Evolutionary conservation across 1,140 invertebrate species (phyloP).

Genomic region (Musca domestica): DNA sequence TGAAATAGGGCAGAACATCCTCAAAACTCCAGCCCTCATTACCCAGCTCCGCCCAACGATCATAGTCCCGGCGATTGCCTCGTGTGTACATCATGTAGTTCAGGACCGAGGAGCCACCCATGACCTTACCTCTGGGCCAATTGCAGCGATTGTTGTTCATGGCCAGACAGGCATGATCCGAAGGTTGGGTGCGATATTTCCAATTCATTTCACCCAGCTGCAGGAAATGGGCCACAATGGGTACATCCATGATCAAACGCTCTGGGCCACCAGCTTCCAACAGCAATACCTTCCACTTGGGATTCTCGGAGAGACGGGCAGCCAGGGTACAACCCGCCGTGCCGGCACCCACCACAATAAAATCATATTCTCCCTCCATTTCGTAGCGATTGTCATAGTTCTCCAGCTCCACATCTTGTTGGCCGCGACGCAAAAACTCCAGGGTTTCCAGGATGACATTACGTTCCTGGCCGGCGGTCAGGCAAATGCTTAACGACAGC

Average conservation of each 20-base stretch:
- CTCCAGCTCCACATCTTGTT: slow-evolving; percentile 36
- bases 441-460: slow-evolving; percentile 47
- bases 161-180: slow-evolving; percentile 52
- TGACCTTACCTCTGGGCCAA: slow-evolving; percentile 73
- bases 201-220: slow-evolving; percentile 66
- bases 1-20: slow-evolving; percentile 79
- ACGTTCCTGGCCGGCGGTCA: slow-evolving; percentile 33
- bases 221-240: slow-evolving; percentile 62
- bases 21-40: slow-evolving; percentile 81
- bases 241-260: slow-evolving; percentile 66
- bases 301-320: slow-evolving; percentile 63
- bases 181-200: slow-evolving; percentile 66
- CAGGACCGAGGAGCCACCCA: slow-evolving; percentile 81
- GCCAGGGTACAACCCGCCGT: slow-evolving; percentile 71
- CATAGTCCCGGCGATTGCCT: slow-evolving; percentile 72
- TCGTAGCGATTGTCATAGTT: slow-evolving; percentile 48
- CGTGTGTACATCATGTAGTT: slow-evolving; percentile 91
- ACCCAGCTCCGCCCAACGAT: slow-evolving; percentile 74
- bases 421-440: slow-evolving; percentile 43
- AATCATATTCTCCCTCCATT: slow-evolving; percentile 58
- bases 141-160: slow-evolving; percentile 62
- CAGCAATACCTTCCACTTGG: slow-evolving; percentile 63
- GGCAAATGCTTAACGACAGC: neutral
- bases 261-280: slow-evolving; percentile 67
- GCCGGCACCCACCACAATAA: slow-evolving; percentile 70